Evolutionary conservation across 2,888 invertebrate species (phyloP), one percentile per base, ranked within the genome.

Genomic region (Drosophila recens): DNA sequence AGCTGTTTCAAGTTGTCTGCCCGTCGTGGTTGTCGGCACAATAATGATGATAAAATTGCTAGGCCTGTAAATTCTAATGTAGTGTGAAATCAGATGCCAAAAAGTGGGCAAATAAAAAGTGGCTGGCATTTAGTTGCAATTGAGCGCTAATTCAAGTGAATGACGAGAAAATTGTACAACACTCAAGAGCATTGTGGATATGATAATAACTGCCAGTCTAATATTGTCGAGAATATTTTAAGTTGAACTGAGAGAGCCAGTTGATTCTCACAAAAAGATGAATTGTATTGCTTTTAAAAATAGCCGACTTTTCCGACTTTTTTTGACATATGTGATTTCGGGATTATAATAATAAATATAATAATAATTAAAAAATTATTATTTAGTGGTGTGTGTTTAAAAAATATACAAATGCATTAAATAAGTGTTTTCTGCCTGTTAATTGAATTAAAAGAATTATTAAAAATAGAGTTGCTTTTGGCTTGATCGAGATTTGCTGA

Each of bases 1-100:
- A 72, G 68, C 67, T 17, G 52, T 71, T 64, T 74, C 49, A 72
- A 72, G 72, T 67, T 61, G 76, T 72, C 73, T 73, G 82, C 46
- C 61, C 52, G 61, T 45, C 72, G 73, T 67, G 75, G 64, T 67
- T 66, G 64, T 49, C 57, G 9, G 64, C 34, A 23, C 61, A 40
- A 38, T 74, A 73, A 74, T 69, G 67, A 77, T 64, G 71, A 70
- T 59, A 43, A 62, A 70, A 79, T 72, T 72, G 56, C 49, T 53
- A 48, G 61, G 58, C 61, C 56, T 46, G 34, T 49, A 23, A 42
- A 58, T 61, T 53, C 61, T 46, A 63, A 63, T 68, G 48, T 34
- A 63, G 52, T 46, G 58, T 11, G 15, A 13, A 48, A 54, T 38
- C 66, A 40, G 40, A 4, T 13, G 10, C 23, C 15, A 52, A 53